Conservation (phyloP, 2,888 invertebrate species). For the Bombylius major region DNA sequence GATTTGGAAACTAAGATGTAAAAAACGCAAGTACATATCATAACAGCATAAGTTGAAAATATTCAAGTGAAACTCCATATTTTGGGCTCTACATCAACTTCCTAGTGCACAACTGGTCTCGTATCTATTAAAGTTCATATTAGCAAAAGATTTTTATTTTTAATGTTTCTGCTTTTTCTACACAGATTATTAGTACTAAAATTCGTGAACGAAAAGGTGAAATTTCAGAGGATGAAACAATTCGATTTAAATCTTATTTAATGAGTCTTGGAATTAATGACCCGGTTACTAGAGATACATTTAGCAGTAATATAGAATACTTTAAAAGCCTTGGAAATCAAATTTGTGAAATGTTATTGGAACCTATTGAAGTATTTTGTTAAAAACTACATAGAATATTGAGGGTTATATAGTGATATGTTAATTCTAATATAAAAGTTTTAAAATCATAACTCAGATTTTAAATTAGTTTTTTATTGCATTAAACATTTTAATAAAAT, state of each 20-base stretch:
- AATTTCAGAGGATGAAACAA: conserved; percentile 94
- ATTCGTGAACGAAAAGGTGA: conserved; percentile 90
- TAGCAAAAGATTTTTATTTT: too few species aligned
- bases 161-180: too few species aligned
- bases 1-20: too few species aligned
- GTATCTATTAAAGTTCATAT: too few species aligned
- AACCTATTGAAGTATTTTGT: conserved; percentile 57
- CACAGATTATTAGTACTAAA: conserved; percentile 62
- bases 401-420: conserved; percentile 2
- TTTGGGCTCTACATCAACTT: too few species aligned
- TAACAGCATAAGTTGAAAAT: too few species aligned
- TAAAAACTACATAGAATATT: conserved; percentile 1
- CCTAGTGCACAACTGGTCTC: too few species aligned
- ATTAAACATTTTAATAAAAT: background rate
- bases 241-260: conserved; percentile 89
- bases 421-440: background rate
- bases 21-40: too few species aligned
- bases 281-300: conserved; percentile 88
- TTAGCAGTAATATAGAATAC: conserved; percentile 74
- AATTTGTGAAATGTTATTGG: conserved; percentile 66
- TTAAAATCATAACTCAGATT: background rate
- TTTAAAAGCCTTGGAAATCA: conserved; percentile 75
- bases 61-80: too few species aligned
- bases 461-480: background rate
- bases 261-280: conserved; percentile 96